These are phyloP conservation scores for Samia ricini DNA, from an alignment of 1,140 invertebrate genomes.

Conservation along the genomic window DNA sequence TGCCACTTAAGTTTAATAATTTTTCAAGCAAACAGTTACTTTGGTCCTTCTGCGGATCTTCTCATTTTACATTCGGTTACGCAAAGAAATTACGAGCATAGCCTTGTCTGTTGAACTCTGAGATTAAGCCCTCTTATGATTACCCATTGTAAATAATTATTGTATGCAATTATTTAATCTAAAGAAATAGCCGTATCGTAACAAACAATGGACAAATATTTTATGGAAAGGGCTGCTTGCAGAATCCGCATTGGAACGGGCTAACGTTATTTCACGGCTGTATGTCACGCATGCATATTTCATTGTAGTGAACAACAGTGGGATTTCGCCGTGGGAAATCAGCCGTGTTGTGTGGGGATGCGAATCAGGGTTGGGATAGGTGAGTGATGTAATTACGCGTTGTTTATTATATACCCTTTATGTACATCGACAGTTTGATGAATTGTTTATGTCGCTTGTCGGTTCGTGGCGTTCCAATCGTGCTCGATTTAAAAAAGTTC, in stretches of 20 bases:
- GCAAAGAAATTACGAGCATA: too few relatives aligned
- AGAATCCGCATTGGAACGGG: constrained; percentile 33
- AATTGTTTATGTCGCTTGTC: constrained; percentile 3
- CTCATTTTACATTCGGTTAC: too few relatives aligned
- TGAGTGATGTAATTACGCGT: constrained; percentile 30
- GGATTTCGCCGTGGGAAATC: constrained; percentile 64
- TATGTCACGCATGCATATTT: constrained; percentile 67
- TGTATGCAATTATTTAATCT: neutral
- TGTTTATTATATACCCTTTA: constrained; percentile 21
- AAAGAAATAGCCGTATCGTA: neutral
- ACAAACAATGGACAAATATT: neutral
- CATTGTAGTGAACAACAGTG: constrained; percentile 57
- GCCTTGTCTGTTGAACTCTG: too few relatives aligned
- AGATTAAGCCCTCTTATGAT: too few relatives aligned
- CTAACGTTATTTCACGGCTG: constrained; percentile 64
- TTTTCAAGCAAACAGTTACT: too few relatives aligned
- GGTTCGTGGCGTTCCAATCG: neutral
- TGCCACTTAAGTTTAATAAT: too few relatives aligned
- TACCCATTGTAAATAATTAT: too few relatives aligned
- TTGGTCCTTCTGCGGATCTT: too few relatives aligned
- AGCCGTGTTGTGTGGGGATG: constrained; percentile 25
- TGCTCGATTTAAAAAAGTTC: neutral
- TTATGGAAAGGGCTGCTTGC: constrained; percentile 14
- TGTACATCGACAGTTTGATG: neutral
- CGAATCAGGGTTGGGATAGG: constrained; percentile 25